These are phyloP conservation scores for Dryobates pubescens DNA, from an alignment of 2,797 vertebrate genomes.

Conservation along the genomic window DNA sequence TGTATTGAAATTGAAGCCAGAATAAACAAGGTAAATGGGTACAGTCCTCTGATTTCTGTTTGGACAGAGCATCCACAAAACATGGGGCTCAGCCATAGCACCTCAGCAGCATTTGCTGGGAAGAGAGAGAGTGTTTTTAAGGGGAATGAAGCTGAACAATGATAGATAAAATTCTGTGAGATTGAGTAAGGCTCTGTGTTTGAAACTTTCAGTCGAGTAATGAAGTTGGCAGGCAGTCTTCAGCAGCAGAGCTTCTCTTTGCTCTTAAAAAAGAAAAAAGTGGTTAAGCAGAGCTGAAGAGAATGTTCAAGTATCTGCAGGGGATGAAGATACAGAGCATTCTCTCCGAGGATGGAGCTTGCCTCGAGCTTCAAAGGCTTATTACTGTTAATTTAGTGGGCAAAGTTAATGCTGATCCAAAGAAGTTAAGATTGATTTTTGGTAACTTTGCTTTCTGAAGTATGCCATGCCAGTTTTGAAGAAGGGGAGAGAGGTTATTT, in stretches of 20 bases:
- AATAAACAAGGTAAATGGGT: constrained; percentile 49
- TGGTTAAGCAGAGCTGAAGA: not conserved
- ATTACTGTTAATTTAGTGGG: not conserved
- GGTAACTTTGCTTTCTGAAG: not conserved
- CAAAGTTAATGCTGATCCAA: not conserved
- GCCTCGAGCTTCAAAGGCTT: not conserved
- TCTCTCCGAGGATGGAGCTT: not conserved
- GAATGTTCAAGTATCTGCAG: not conserved
- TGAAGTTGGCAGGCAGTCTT: not conserved
- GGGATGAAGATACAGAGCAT: not conserved
- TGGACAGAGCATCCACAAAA: constrained; percentile 25
- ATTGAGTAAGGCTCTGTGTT: not conserved
- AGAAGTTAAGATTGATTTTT: not conserved
- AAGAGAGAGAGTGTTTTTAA: not conserved
- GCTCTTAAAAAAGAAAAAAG: not conserved
- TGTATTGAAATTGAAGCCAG: constrained; percentile 38
- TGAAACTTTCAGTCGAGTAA: not conserved
- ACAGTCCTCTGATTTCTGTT: constrained; percentile 42
- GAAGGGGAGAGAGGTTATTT: not conserved
- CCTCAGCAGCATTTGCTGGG: not conserved
- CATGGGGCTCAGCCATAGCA: not conserved
- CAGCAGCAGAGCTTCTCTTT: not conserved
- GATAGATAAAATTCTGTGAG: not conserved
- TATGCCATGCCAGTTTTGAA: not conserved
- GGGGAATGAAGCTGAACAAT: not conserved